Base-by-base conservation (phyloP, 2,797 vertebrate species). In the Schizopygopsis pylzovi region DNA sequence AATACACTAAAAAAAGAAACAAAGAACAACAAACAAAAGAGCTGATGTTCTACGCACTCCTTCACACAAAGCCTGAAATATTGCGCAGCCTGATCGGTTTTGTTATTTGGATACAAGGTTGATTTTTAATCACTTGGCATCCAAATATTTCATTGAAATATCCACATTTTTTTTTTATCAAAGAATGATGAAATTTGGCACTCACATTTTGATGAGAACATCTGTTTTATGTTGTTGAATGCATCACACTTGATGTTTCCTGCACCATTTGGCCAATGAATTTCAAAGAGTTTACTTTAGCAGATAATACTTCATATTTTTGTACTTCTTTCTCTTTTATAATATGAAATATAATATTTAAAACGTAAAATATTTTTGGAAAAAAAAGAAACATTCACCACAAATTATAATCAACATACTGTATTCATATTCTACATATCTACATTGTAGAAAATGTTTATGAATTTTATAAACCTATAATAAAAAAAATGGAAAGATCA, bases 141-240 rank as follows among this genome's bases (percentile, higher is more conserved):
- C 41, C 4, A 33, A 63, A 20, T 25, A 45, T 65, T 7, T 63
- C n/a, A 79, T 0, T 25, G 22, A 41, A 7, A 22, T 16, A 16
- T 59, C 7, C 11, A 16, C 9, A 28, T 6, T 2, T 18, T 25
- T 18, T 25, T 3, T 8, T 15, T 37, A 37, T 6, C 18, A 39
- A 41, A 41, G 15, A 45, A 33, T 47, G 2, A 65, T 65, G 41
- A 63, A 47, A 65, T 45, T 33, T 65, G 25, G 41, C 11, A 56
- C 28, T 56, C 68, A 43, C 39, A 49, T 73, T 73, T 49, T 61
- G 6, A 77, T 39, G 75, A 79, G 39, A 61, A 63, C 56, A 56
- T 77, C 18, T 41, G 37, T 59, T 78, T 56, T 59, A 76, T 33
- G 15, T 73, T 47, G 25, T 20, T 52, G 47, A 28, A 37, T 37